Base-by-base conservation (phyloP, 2,797 vertebrate species). In the Glyptemys insculpta region DNA sequence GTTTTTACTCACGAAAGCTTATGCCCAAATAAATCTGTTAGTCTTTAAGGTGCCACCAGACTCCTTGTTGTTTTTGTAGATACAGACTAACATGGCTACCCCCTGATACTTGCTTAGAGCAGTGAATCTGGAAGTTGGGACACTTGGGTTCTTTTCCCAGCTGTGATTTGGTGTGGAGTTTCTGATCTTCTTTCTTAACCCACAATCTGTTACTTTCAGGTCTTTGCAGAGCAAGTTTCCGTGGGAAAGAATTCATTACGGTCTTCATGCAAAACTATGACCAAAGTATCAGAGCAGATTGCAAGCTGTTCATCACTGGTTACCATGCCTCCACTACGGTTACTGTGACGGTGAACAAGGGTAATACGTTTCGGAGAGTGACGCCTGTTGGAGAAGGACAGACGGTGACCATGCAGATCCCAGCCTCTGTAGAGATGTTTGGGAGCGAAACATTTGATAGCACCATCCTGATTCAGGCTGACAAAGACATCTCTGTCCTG, bases 241-340 rank as follows among this genome's bases (percentile, higher is more conserved):
- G 92, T 47, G 98, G 98, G 74, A 96, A 59, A 53, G 97, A 98
- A 85, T 99, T 99, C 97, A 98, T 98, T 62, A 96, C 97, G 0
- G 96, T 97, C 23, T 99, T 98, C 89, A 95, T 99, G 97, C 96
- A 98, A 95, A 99, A 99, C 92, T 97, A 97, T 7, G 6, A 7
- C 0, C 0, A 37, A 68, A 57, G 0, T 0, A 47, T 31, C 95
- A 96, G 5, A 62, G n/a, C 96, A 65, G 44, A n/a, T 4, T 96
- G 97, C 89, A 83, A 95, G 53, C 87, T 99, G 21, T 91, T 97
- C 34, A 97, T 99, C 90, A 97, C 96, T 21, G 97, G 98, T 41
- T 88, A 98, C 85, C 88, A 94, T 2, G 62, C 62, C 34, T 91
- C 27, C n/a, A 21, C 96, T 4, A 68, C n/a, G 7, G 89, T 98